A percentile compares a stretch with the other conserved stretches of the same genome.
Evolutionary conservation across 1,140 invertebrate genomes (phyloP).

Genomic region (Eriosoma lanigerum): DNA sequence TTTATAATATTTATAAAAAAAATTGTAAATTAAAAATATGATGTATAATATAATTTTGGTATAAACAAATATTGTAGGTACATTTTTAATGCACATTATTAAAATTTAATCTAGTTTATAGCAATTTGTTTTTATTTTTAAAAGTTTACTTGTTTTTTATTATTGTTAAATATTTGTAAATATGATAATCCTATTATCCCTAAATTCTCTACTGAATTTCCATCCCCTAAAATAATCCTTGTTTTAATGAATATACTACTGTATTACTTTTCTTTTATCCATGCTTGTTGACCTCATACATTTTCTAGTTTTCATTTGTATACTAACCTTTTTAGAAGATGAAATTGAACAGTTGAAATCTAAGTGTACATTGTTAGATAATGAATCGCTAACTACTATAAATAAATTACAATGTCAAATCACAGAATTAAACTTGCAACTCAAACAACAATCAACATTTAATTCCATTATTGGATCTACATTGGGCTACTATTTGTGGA

Average conservation of each 20-base stretch:
- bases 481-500: not conserved
- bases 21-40: too few relatives aligned
- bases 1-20: too few relatives aligned
- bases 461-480: not conserved
- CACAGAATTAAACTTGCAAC: not conserved
- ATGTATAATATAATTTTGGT: too few relatives aligned
- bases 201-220: not conserved
- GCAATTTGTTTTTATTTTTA: not conserved
- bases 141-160: not conserved
- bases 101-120: not conserved
- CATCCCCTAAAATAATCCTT: not conserved
- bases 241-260: too few relatives aligned
- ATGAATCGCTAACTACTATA: not conserved
- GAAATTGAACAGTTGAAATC: not conserved
- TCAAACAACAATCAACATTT: conserved; percentile 20
- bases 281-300: not conserved
- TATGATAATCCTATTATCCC: not conserved
- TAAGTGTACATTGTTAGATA: not conserved
- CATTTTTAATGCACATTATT: too few relatives aligned
- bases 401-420: conserved; percentile 4
- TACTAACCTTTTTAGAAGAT: not conserved
- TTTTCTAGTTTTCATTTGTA: not conserved
- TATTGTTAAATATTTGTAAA: not conserved
- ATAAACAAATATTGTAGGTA: too few relatives aligned
- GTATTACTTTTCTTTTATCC: too few relatives aligned